Percentiles rank a stretch among this genome's conserved stretches.
Conservation (phyloP, 2,113 vertebrate species). For the Calidris pugnax region DNA sequence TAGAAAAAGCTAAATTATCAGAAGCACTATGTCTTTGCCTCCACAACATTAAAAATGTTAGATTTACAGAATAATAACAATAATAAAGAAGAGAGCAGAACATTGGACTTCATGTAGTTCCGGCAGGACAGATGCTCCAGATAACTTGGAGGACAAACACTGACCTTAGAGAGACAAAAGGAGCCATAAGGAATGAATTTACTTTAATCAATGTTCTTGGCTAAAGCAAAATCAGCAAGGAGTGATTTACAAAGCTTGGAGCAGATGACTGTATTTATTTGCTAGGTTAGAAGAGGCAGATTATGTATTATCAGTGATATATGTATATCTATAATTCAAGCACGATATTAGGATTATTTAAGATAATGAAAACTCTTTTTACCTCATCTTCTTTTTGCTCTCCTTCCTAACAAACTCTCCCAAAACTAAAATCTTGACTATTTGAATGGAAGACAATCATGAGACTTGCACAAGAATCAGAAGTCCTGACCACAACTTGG, state of each 20-base stretch:
- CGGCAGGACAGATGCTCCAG: not conserved
- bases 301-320: not conserved
- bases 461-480: not conserved
- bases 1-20: not conserved
- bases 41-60: not conserved
- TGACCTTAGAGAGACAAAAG: not conserved
- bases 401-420: not conserved
- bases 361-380: not conserved
- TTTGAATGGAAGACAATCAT: not conserved
- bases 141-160: not conserved
- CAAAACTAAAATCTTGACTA: not conserved
- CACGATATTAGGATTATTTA: not conserved
- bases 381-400: not conserved
- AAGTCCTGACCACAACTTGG: not conserved
- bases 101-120: not conserved
- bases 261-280: not conserved
- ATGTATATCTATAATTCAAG: not conserved
- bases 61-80: not conserved
- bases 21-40: not conserved
- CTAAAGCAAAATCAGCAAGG: not conserved
- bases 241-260: not conserved
- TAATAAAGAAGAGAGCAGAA: not conserved
- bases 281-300: not conserved
- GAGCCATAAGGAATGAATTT: conserved; percentile 28
- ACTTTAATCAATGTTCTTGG: not conserved